A percentile compares a stretch with the other conserved stretches of the same genome.
Conservation (phyloP, 2,113 vertebrate genomes). For the Neolamprologus tretocephalus region DNA sequence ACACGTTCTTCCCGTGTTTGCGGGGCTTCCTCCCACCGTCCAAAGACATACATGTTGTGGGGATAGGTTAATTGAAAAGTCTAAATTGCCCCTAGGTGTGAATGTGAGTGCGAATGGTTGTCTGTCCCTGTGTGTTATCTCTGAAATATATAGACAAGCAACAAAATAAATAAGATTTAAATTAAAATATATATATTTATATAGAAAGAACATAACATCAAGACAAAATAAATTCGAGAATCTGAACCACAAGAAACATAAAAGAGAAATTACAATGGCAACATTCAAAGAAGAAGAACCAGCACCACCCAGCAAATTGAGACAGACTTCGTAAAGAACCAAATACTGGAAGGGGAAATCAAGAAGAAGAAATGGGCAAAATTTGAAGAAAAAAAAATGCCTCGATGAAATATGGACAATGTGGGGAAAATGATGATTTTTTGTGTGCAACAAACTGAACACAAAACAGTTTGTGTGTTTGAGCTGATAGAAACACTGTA, state of each 20-base stretch:
- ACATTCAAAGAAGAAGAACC: not conserved
- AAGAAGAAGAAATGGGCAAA: not conserved
- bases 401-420: not conserved
- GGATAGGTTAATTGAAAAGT: not conserved
- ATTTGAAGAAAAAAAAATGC: not conserved
- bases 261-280: not conserved
- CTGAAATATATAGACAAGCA: not conserved
- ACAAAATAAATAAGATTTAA: not conserved
- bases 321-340: not conserved
- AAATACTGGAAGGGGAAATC: not conserved
- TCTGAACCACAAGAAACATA: not conserved
- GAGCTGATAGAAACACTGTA: not conserved
- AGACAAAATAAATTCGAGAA: not conserved
- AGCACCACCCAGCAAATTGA: not conserved
- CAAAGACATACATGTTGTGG: not conserved
- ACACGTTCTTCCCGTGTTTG: not conserved
- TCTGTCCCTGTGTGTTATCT: not conserved
- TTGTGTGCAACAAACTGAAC: not conserved
- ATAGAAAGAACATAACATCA: not conserved
- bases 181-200: not conserved
- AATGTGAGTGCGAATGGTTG: not conserved
- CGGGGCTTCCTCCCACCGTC: not conserved
- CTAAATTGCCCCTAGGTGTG: not conserved
- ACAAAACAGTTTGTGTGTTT: not conserved
- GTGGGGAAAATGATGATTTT: accelerated